Evolutionary conservation across 2,888 invertebrate species (phyloP), one percentile per base, ranked within the genome.

Genomic region (Lasioglossum leucozonium): DNA sequence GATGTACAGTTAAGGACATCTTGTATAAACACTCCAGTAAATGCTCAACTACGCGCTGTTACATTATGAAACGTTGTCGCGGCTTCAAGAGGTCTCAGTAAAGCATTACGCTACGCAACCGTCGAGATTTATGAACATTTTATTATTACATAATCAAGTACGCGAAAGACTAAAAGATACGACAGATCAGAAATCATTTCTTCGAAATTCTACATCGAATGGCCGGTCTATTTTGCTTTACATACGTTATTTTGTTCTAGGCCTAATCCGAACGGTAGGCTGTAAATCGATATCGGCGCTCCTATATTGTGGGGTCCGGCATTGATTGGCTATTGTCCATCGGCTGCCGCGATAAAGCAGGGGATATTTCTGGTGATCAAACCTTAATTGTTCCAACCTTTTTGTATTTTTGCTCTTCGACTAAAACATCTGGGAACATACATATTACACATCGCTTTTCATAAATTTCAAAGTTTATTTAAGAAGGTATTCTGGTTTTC

Each of bases 281-380:
- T 30, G 58, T 2, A 42, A 81, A 74, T 80, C 51, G 73, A 69
- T 44, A 74, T 47, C 40, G 74, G 65, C 82, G 47, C 40, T 72
- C 58, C 40, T 30, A 74, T 75, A 75, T 75, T 75, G 47, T 65
- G 58, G 22, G 51, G 72, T 67, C 18, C 26, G 37, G 58, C 80
- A 65, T 51, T 82, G 82, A 78, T 82, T 78, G 71, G 74, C 78
- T n/a, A 75, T 82, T 82, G 78, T 84, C 44, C 81, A 55, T 16
- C 34, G 58, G 67, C 62, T 26, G 42, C 42, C 34, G 62, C 26
- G 67, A 58, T 72, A 76, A 44, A 75, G 75, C 71, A 30, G 16
- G 18, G 22, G 42, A n/a, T 55, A 75, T 84, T 82, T 78, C 62
- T 74, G 37, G 75, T 75, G 82, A 84, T 84, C 82, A 78, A 72